phyloP scores from a whole-genome alignment of 2,113 vertebrate genomes.

The Oceanodroma tethys region DNA sequence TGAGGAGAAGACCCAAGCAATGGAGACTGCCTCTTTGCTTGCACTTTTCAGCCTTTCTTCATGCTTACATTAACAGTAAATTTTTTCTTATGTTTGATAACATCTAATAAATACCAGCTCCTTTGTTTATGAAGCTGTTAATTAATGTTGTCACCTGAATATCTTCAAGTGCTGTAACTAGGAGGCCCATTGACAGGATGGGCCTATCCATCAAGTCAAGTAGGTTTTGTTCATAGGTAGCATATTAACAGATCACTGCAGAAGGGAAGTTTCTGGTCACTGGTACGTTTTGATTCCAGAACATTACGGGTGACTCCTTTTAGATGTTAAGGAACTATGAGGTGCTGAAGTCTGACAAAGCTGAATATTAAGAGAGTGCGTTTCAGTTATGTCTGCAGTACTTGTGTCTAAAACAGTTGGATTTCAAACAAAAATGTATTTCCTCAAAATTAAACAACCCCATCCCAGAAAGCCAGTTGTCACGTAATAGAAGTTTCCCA shows the following conservation, averaged over 20 bases:
- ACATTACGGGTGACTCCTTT: not conserved
- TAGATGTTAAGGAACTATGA: not conserved
- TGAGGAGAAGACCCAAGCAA: not conserved
- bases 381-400: not conserved
- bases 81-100: not conserved
- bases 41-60: not conserved
- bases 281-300: not conserved
- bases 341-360: not conserved
- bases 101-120: not conserved
- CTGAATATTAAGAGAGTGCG: not conserved
- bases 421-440: not conserved
- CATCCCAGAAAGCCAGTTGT: not conserved
- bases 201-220: not conserved
- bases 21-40: not conserved
- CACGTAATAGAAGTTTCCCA: not conserved
- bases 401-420: not conserved
- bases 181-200: not conserved
- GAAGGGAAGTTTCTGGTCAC: not conserved
- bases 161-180: not conserved
- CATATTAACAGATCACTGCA: not conserved
- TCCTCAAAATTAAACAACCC: not conserved
- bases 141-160: not conserved
- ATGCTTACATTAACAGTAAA: not conserved
- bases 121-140: not conserved
- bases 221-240: not conserved